Percentiles rank a stretch among this genome's conserved stretches.
phyloP scores from a whole-genome alignment of 2,888 invertebrate genomes.

The Cephus runcator region DNA sequence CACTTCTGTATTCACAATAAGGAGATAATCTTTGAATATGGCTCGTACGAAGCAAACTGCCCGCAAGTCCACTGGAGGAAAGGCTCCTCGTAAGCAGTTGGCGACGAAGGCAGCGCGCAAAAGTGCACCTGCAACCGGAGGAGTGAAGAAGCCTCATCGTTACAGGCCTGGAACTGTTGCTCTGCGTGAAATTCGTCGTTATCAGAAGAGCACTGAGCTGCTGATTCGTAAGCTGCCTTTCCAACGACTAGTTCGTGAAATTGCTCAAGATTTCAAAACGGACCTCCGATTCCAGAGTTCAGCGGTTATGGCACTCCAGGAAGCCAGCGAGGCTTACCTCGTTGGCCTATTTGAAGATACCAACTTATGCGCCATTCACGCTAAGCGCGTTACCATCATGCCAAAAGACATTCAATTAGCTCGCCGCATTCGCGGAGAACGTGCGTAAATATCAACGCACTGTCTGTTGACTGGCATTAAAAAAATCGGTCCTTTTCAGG shows the following conservation, averaged over 20 bases:
- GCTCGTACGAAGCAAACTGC: conserved; percentile 82
- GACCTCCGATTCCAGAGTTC: conserved; percentile 78
- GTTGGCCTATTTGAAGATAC: conserved; percentile 81
- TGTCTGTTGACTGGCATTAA: neutral
- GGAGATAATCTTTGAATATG: conserved; percentile 61
- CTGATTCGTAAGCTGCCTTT: conserved; percentile 79
- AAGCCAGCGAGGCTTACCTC: conserved; percentile 72
- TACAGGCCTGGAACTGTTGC: conserved; percentile 78
- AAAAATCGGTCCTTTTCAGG: conserved; percentile 28
- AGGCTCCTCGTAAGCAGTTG: conserved; percentile 77
- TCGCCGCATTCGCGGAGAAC: conserved; percentile 41
- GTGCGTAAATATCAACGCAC: conserved; percentile 33
- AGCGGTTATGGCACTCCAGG: conserved; percentile 77
- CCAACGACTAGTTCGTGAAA: conserved; percentile 78
- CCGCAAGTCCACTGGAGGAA: conserved; percentile 79
- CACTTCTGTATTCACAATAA: too few species aligned
- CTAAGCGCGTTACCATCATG: conserved; percentile 76
- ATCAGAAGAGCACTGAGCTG: conserved; percentile 80
- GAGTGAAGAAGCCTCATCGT: conserved; percentile 78
- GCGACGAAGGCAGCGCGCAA: conserved; percentile 79
- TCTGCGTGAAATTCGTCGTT: conserved; percentile 76
- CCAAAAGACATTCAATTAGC: conserved; percentile 73
- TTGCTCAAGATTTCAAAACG: conserved; percentile 80
- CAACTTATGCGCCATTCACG: conserved; percentile 83
- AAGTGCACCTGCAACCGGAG: conserved; percentile 77